These are phyloP conservation scores for Orthosia cruda DNA, from an alignment of 2,888 invertebrate genomes.

Conservation along the genomic window DNA sequence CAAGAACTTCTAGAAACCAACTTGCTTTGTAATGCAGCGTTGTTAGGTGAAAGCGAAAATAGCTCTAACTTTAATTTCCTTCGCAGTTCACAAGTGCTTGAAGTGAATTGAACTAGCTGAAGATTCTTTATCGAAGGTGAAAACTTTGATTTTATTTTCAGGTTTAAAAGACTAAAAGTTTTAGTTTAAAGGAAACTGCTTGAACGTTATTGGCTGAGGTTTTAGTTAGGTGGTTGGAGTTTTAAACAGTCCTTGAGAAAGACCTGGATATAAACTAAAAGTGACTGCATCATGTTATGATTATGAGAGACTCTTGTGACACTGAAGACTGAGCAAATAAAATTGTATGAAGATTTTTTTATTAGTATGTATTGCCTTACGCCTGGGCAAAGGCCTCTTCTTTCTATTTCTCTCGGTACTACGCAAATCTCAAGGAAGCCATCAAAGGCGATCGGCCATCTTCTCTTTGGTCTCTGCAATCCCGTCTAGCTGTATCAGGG, in stretches of 20 bases:
- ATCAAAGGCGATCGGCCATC: too few relatives aligned
- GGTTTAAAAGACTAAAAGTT: slow-evolving; percentile 34
- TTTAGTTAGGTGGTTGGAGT: background rate
- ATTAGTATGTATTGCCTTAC: too few relatives aligned
- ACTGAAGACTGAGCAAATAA: too few relatives aligned
- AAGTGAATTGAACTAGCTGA: slow-evolving; percentile 21
- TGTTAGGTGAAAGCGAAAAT: background rate
- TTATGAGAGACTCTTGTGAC: background rate
- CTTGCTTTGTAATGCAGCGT: background rate
- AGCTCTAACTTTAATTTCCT: slow-evolving; percentile 26
- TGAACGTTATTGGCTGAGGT: slow-evolving; percentile 29
- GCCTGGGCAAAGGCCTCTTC: too few relatives aligned
- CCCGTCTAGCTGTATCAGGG: too few relatives aligned
- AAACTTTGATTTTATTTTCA: slow-evolving; percentile 41
- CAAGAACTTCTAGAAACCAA: slow-evolving; percentile 17
- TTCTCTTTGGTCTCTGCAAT: too few relatives aligned
- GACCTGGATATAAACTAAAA: background rate
- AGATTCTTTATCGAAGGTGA: slow-evolving; percentile 16
- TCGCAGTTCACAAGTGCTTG: background rate
- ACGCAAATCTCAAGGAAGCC: too few relatives aligned
- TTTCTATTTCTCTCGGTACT: too few relatives aligned
- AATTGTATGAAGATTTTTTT: too few relatives aligned
- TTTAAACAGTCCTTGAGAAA: background rate
- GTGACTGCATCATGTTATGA: background rate
- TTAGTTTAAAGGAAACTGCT: background rate